These are phyloP conservation scores for Andrena bucephala DNA, from an alignment of 2,888 invertebrate genomes.

Conservation along the genomic window DNA sequence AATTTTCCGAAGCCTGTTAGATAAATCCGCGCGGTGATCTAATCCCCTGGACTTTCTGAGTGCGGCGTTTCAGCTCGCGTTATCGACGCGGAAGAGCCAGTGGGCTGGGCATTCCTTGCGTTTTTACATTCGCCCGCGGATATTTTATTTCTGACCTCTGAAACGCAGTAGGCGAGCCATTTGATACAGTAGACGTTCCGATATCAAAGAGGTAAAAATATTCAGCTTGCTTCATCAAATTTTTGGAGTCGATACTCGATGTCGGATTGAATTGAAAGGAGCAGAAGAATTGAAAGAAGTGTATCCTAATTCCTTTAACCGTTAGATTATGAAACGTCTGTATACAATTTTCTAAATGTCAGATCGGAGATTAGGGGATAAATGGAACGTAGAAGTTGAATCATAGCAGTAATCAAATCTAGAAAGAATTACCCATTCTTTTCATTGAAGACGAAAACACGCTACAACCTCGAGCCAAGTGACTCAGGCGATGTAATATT, in stretches of 20 bases:
- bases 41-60: conserved; percentile 28
- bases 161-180: background rate
- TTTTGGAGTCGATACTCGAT: too few relatives aligned
- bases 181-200: too few relatives aligned
- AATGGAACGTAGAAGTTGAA: too few relatives aligned
- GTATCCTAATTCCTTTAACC: too few relatives aligned
- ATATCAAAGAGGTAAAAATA: too few relatives aligned
- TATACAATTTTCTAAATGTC: too few relatives aligned
- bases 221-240: too few relatives aligned
- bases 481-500: background rate
- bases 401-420: background rate
- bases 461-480: background rate
- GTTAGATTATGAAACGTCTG: too few relatives aligned
- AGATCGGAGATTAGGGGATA: too few relatives aligned
- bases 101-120: background rate
- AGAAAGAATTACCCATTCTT: background rate
- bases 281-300: too few relatives aligned
- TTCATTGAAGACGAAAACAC: background rate
- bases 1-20: conserved; percentile 42
- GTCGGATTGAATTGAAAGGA: too few relatives aligned
- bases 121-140: conserved; percentile 1
- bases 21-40: conserved; percentile 55
- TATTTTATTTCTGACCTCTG: conserved; percentile 9
- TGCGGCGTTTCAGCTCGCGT: background rate
- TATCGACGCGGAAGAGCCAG: conserved; percentile 11